Base-by-base conservation (phyloP, 1,140 invertebrate species). In the Cephus cinctus region DNA sequence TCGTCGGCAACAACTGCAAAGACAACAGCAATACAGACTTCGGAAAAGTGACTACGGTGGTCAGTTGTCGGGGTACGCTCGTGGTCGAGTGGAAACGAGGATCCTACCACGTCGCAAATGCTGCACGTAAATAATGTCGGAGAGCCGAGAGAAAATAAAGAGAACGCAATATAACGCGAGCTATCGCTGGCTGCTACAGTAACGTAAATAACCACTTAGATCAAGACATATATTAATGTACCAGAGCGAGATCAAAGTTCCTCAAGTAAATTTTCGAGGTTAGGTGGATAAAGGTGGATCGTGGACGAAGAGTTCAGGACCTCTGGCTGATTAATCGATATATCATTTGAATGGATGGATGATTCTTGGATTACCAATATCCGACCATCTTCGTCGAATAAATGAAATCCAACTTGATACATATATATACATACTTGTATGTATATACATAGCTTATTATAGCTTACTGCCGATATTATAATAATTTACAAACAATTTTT, bases 51-150 rank as follows among this genome's bases (percentile, higher is more conserved):
- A 60, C 54, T 59, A 56, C 47, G 45, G 51, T 32, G 47, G 54
- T 21, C 52, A 52, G 16, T 23, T 54, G 40, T 46, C 51, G 52
- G 52, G 46, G 50, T 63, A 67, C 36, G 54, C 50, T 8, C 42
- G 56, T 40, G 63, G 56, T 34, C 57, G 62, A 31, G 55, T 63
- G 20, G 62, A 69, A 56, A 67, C 57, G 27, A 65, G 56, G 43
- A 65, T 67, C 60, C 47, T 67, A 23, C 59, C 65, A 8, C 51
- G 57, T 32, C 67, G 54, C 51, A 63, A 55, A 59, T 68, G 67
- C 45, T 69, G 69, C 46, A 40, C 51, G 52, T 69, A 63, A 55
- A 32, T 38, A 39, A 3, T 45, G 20, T 16, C 12, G 4, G 2
- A 30, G 27, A 12, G 14, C 12, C 27, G 3, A 30, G 27, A n/a